Evolutionary conservation across 2,113 vertebrate species (phyloP).

Genomic region (Setophaga kirtlandii): DNA sequence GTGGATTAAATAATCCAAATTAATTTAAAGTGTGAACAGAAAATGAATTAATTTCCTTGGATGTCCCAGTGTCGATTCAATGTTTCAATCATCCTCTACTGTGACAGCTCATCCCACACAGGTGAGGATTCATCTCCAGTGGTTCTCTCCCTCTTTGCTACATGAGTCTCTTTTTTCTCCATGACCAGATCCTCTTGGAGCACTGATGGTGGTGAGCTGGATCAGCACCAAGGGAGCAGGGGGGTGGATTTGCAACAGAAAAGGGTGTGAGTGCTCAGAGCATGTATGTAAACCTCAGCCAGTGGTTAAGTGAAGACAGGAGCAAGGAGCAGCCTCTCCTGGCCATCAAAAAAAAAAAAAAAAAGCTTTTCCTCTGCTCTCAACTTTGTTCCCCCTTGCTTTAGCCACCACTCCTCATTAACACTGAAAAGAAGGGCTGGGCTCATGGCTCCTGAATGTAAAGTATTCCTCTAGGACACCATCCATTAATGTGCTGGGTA

Average conservation of each 20-base stretch:
- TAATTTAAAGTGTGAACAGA: background rate
- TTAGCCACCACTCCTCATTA: background rate
- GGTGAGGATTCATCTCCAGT: background rate
- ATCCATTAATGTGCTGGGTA: slow-evolving; percentile 2
- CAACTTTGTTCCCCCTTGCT: background rate
- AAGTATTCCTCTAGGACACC: slow-evolving; percentile 6
- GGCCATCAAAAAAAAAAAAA: background rate
- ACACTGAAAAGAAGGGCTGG: background rate
- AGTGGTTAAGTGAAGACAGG: background rate
- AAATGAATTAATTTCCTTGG: slow-evolving; percentile 9
- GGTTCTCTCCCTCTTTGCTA: background rate
- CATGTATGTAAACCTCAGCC: background rate
- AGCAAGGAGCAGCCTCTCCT: background rate
- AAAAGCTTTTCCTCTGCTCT: background rate
- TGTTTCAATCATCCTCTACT: background rate
- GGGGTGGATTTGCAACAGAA: background rate
- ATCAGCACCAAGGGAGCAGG: background rate
- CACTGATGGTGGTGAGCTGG: background rate
- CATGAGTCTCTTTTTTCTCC: background rate
- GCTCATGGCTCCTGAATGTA: background rate
- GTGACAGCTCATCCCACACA: background rate
- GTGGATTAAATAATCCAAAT: slow-evolving; percentile 68
- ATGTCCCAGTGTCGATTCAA: background rate
- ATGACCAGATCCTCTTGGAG: background rate
- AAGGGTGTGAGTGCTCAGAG: background rate